These are phyloP conservation scores for Periparus ater DNA, from an alignment of 2,797 vertebrate species.

Conservation along the genomic window DNA sequence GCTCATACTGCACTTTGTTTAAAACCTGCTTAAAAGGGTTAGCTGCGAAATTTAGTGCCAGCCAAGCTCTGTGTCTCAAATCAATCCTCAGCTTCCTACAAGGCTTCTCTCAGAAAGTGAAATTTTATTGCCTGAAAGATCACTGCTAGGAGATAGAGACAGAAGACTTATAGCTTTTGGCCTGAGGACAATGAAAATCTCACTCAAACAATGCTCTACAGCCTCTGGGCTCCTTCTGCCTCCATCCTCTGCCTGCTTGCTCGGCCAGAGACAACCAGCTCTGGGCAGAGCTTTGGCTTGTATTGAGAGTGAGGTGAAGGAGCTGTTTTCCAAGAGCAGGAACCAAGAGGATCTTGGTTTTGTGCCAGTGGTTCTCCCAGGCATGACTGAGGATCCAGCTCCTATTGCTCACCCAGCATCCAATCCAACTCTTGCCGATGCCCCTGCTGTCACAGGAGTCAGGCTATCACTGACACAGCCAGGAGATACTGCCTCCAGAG, in stretches of 20 bases:
- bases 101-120: neutral
- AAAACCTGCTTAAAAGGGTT: constrained; percentile 41
- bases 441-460: neutral
- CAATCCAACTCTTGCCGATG: neutral
- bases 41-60: constrained; percentile 21
- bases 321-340: neutral
- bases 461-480: neutral
- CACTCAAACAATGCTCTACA: neutral
- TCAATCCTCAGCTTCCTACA: neutral
- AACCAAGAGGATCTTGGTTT: neutral
- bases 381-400: neutral
- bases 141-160: neutral
- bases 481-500: neutral
- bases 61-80: constrained; percentile 17
- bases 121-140: neutral
- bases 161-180: neutral
- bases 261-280: neutral
- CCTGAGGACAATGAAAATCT: neutral
- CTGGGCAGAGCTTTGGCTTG: neutral
- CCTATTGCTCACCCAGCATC: neutral
- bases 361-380: neutral
- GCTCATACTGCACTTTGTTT: constrained; percentile 20
- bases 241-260: neutral
- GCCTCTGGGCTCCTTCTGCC: neutral
- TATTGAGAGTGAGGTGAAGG: neutral